These are phyloP conservation scores for Slavum lentiscoides DNA, from an alignment of 2,888 invertebrate genomes.

Conservation along the genomic window DNA sequence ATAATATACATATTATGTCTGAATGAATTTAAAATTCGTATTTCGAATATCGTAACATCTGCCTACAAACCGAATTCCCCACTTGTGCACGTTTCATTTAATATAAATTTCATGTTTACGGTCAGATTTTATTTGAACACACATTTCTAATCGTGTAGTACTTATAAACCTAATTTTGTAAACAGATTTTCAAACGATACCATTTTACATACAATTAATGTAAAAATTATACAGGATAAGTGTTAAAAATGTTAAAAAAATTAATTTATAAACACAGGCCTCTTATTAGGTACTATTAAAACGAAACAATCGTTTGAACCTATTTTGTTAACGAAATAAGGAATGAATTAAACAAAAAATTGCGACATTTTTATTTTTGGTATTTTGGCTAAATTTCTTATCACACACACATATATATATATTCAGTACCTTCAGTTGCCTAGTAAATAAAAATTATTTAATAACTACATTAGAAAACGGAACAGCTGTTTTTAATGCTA, in stretches of 20 bases:
- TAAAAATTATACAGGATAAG: not conserved
- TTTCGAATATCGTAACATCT: too few relatives aligned
- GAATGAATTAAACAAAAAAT: not conserved
- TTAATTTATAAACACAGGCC: not conserved
- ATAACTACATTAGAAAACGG: constrained; percentile 7
- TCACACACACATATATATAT: not conserved
- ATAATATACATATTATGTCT: too few relatives aligned
- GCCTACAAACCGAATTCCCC: too few relatives aligned
- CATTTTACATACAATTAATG: not conserved
- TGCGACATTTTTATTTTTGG: not conserved
- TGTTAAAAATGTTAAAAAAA: not conserved
- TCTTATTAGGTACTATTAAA: not conserved
- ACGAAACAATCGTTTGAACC: not conserved
- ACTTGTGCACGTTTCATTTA: too few relatives aligned
- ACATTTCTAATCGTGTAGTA: too few relatives aligned
- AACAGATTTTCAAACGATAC: too few relatives aligned
- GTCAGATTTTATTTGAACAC: too few relatives aligned
- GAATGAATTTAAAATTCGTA: too few relatives aligned
- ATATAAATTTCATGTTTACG: too few relatives aligned
- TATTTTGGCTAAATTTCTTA: not conserved
- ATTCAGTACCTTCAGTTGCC: not conserved
- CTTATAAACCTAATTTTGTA: too few relatives aligned
- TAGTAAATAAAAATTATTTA: not conserved
- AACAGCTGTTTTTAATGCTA: constrained; percentile 16
- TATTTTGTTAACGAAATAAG: not conserved